A percentile compares a stretch with the other conserved stretches of the same genome.
phyloP scores from a whole-genome alignment of 1,140 invertebrate genomes.

The Aplysia californica region DNA sequence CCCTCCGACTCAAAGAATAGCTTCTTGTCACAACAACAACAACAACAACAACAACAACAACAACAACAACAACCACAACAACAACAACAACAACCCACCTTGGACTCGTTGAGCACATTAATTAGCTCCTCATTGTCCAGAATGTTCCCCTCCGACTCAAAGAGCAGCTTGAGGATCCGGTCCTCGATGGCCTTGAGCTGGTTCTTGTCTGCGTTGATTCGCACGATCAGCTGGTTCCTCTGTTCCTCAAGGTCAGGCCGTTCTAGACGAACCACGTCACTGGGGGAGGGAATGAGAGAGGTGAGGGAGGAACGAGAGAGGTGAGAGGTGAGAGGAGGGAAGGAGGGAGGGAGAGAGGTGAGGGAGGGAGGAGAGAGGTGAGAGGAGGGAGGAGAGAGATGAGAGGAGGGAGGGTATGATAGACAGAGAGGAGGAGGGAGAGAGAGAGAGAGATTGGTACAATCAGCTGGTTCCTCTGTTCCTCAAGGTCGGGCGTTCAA shows the following conservation, averaged over 20 bases:
- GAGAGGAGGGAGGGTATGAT: not conserved
- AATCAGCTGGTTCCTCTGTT: slow-evolving; percentile 82
- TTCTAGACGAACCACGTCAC: slow-evolving; percentile 72
- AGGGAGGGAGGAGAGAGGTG: not conserved
- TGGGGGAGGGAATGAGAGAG: slow-evolving; percentile 19
- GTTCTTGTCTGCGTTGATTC: slow-evolving; percentile 86
- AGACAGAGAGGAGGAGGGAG: slow-evolving; percentile 1
- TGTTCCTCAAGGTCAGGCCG: slow-evolving; percentile 84
- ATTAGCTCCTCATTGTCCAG: slow-evolving; percentile 68
- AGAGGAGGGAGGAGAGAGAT: not conserved
- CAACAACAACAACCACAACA: too few relatives aligned
- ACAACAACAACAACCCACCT: too few relatives aligned
- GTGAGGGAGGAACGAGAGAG: not conserved
- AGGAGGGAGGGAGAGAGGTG: not conserved
- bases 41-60: too few relatives aligned
- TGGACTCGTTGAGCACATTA: slow-evolving; percentile 67
- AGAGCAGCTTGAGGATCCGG: slow-evolving; percentile 66
- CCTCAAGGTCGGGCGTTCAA: slow-evolving; percentile 86
- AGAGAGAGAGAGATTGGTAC: slow-evolving; percentile 73
- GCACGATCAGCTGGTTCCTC: slow-evolving; percentile 82
- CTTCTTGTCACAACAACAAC: slow-evolving; percentile 38
- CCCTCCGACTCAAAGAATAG: slow-evolving; percentile 68
- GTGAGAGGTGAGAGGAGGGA: not conserved
- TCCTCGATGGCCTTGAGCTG: slow-evolving; percentile 79
- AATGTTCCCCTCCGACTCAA: slow-evolving; percentile 68